Conservation (phyloP, 1,140 invertebrate genomes). For the Mactra quadrangularis region DNA sequence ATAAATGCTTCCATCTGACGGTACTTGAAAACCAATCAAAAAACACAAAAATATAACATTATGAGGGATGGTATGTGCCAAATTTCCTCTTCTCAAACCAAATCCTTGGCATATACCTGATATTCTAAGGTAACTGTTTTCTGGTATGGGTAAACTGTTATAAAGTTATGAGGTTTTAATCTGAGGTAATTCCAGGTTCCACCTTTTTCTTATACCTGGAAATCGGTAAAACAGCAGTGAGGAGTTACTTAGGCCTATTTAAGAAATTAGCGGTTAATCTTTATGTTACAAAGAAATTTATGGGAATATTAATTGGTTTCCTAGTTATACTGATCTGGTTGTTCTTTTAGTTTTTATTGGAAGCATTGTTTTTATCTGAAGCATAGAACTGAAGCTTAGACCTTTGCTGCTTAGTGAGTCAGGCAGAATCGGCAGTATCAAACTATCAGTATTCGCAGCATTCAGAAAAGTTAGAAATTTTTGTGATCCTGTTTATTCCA, state of each 20-base stretch:
- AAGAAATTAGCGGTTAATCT: constrained; percentile 32
- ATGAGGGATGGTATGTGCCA: constrained; percentile 32
- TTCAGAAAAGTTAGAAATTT: no score
- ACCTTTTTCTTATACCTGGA: constrained; percentile 22
- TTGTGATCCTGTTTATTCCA: no score
- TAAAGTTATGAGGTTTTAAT: constrained; percentile 41
- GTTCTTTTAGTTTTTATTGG: no score
- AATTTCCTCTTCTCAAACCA: constrained; percentile 17
- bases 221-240: not conserved
- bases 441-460: not conserved
- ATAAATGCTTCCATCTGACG: constrained; percentile 29
- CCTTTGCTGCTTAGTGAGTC: not conserved
- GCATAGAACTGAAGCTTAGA: no score
- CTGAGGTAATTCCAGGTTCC: constrained; percentile 15
- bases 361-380: no score
- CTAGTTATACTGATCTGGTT: no score
- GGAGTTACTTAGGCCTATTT: constrained; percentile 22
- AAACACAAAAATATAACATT: constrained; percentile 33
- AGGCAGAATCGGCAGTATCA: not conserved
- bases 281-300: constrained; percentile 23
- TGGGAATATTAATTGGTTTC: not conserved
- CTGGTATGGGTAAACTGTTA: not conserved
- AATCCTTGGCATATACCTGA: constrained; percentile 4
- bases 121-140: constrained; percentile 8
- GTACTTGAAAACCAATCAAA: constrained; percentile 50